These are phyloP conservation scores for Drepana arcuata DNA, from an alignment of 1,140 invertebrate genomes.

Conservation along the genomic window DNA sequence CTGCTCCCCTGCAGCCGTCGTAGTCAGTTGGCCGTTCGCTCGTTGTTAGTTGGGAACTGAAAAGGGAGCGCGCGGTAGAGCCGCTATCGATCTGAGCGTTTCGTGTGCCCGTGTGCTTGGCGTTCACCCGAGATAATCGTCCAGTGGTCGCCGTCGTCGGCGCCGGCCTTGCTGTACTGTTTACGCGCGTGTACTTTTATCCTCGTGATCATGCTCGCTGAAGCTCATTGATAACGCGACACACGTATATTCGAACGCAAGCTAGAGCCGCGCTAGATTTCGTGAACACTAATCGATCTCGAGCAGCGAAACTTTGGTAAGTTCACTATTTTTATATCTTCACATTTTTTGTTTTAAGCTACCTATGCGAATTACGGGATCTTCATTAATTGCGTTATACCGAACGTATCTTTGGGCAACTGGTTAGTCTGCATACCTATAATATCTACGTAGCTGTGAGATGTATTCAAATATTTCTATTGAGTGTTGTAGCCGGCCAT, in stretches of 20 bases:
- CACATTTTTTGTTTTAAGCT: no score
- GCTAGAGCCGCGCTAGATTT: conserved; percentile 15
- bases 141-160: conserved; percentile 59
- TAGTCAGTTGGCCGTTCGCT: conserved; percentile 11
- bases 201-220: conserved; percentile 53
- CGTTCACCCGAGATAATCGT: conserved; percentile 61
- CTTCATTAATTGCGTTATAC: no score
- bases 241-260: conserved; percentile 35
- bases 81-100: conserved; percentile 59
- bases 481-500: conserved; percentile 57
- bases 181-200: conserved; percentile 50
- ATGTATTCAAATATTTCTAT: conserved; percentile 48
- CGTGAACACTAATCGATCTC: conserved; percentile 23
- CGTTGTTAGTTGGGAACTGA: conserved; percentile 34
- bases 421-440: no score
- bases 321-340: no score
- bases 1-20: conserved; percentile 10
- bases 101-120: conserved; percentile 52
- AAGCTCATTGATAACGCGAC: conserved; percentile 49
- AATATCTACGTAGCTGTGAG: no score
- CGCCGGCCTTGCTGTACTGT: conserved; percentile 61
- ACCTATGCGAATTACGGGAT: no score
- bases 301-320: conserved; percentile 36
- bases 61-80: conserved; percentile 46
- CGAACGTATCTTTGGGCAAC: no score